Percentiles rank a stretch among this genome's conserved stretches.
Conservation (phyloP, 2,797 vertebrate species). For the Gastrophryne carolinensis region DNA sequence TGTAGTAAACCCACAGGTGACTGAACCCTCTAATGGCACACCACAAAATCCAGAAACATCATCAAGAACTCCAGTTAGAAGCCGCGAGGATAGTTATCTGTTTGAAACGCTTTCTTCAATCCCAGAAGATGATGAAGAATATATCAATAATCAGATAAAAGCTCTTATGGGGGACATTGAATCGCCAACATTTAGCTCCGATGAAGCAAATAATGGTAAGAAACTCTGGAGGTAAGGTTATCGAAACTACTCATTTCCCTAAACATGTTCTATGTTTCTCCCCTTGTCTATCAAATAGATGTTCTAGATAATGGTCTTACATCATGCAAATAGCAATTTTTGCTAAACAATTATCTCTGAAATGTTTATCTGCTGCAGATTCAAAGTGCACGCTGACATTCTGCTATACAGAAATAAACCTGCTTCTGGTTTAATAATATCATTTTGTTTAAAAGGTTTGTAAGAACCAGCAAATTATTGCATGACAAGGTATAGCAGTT, state of each 20-base stretch:
- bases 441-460: no score
- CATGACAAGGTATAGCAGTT: no score
- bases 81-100: slow-evolving; percentile 53
- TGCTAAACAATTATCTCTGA: slow-evolving; percentile 20
- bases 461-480: slow-evolving; percentile 1
- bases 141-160: slow-evolving; percentile 57
- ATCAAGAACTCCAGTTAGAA: slow-evolving; percentile 40
- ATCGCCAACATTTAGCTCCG: slow-evolving; percentile 55
- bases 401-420: background rate
- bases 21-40: slow-evolving; percentile 49
- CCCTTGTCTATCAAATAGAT: slow-evolving; percentile 19
- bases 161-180: slow-evolving; percentile 49
- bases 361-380: slow-evolving; percentile 49
- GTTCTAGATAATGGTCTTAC: slow-evolving; percentile 24
- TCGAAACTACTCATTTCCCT: background rate
- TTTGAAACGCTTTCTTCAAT: slow-evolving; percentile 66
- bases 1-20: background rate
- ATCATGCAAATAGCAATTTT: slow-evolving; percentile 7
- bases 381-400: slow-evolving; percentile 34
- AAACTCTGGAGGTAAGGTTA: slow-evolving; percentile 62
- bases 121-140: slow-evolving; percentile 67
- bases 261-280: slow-evolving; percentile 29
- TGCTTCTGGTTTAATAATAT: no score
- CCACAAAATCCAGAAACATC: slow-evolving; percentile 28
- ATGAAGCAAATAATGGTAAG: slow-evolving; percentile 59